Conservation (phyloP, 2,888 invertebrate genomes). For the Oxycera nigricornis region DNA sequence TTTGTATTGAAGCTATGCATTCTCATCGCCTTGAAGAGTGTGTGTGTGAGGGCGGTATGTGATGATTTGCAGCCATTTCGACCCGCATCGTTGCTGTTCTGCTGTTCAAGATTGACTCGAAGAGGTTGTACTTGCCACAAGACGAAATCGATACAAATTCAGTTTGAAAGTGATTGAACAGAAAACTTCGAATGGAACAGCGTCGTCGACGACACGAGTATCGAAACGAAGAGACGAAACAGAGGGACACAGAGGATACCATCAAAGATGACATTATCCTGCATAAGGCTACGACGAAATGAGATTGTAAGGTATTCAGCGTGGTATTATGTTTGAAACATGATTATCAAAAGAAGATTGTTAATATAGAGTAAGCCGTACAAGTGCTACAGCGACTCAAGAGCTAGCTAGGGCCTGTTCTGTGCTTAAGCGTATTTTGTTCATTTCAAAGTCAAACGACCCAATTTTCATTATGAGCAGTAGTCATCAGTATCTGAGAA, state of each 20-base stretch:
- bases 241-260: slow-evolving; percentile 14
- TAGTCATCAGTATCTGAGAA: slow-evolving; percentile 30
- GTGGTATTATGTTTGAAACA: slow-evolving; percentile 23
- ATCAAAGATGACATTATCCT: slow-evolving; percentile 24
- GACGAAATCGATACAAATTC: slow-evolving; percentile 34
- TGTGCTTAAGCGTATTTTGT: background rate
- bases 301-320: slow-evolving; percentile 30
- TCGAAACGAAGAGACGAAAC: background rate
- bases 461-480: slow-evolving; percentile 26
- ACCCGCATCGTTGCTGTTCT: background rate
- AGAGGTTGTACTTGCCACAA: background rate
- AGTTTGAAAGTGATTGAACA: slow-evolving; percentile 16
- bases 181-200: background rate
- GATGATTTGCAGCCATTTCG: slow-evolving; percentile 4
- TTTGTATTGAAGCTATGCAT: background rate
- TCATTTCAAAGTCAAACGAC: slow-evolving; percentile 25
- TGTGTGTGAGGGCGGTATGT: background rate
- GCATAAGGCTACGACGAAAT: slow-evolving; percentile 14
- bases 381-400: slow-evolving; percentile 5
- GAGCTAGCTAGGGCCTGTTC: slow-evolving; percentile 2
- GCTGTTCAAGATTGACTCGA: slow-evolving; percentile 7
- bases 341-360: slow-evolving; percentile 18
- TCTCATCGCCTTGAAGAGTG: background rate
- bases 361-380: background rate
- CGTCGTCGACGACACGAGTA: too few species aligned